Evolutionary conservation across 2,113 vertebrate species (phyloP), one percentile per base, ranked within the genome.

Genomic region (Rhegmatorhina hoffmannsi): DNA sequence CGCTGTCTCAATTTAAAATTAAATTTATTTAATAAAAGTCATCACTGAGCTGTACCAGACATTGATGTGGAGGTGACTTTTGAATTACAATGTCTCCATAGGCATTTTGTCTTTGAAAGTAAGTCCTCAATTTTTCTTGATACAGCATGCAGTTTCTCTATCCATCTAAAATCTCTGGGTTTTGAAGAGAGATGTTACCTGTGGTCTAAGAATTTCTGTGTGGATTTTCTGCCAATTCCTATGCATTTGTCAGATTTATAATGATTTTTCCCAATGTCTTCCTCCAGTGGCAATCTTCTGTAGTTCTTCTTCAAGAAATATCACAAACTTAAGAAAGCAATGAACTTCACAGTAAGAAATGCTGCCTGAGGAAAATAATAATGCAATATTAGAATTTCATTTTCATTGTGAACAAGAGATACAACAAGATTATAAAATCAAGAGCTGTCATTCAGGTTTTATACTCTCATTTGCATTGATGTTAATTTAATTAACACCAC

Each of bases 161-260:
- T 58, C 20, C 64, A 17, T 90, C 70, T 79, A 62, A 93, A 95
- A 73, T 84, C 69, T 77, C 34, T 50, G 6, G 17, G 18, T 85
- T 87, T 95, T 94, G 50, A 43, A 75, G 34, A 92, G 33, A 77
- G 29, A 55, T 93, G 5, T 75, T 73, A 12, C 33, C n/a, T 31
- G 56, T 60, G 25, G 53, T 31, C 34, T 89, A 73, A 58, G 29
- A 74, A 58, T 76, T 90, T 89, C 21, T 72, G 18, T 75, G 28
- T 50, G 53, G 47, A 87, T 82, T 78, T 78, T 85, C 75, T 75
- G 11, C 38, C 53, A 76, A 77, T 77, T 55, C 29, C 8, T 89
- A 28, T 59, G 46, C 92, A 94, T 92, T 84, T 76, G 16, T 95
- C 82, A 44, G 33, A 13, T 93, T 89, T 87, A 21, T 72, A 88